Percentiles rank a stretch among this genome's conserved stretches.
Evolutionary conservation across 2,797 vertebrate species (phyloP).

Genomic region (Caiman crocodilus): DNA sequence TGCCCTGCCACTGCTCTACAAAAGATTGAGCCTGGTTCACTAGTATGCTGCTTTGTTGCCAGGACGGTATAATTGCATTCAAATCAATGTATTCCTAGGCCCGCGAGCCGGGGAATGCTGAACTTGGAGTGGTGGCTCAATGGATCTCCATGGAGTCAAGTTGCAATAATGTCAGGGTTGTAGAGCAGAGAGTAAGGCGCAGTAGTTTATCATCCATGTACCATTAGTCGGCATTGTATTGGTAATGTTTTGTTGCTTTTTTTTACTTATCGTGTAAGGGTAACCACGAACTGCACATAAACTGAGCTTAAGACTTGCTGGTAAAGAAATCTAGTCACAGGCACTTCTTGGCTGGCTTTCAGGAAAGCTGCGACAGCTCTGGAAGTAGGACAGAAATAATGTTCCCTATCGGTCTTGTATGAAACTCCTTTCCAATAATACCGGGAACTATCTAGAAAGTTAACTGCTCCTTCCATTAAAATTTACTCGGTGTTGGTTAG

Average conservation of each 20-base stretch:
- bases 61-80: rapidly evolving
- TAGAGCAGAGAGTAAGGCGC: rapidly evolving
- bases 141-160: background rate
- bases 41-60: background rate
- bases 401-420: background rate
- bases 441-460: background rate
- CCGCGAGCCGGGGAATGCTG: background rate
- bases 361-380: background rate
- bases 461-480: background rate
- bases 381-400: background rate
- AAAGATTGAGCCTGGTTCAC: background rate
- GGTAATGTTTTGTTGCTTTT: background rate
- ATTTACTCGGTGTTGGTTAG: background rate
- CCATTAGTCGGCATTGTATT: background rate
- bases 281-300: constrained; percentile 67
- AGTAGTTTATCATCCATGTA: background rate
- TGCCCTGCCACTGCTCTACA: rapidly evolving
- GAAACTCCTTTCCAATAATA: background rate
- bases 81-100: background rate
- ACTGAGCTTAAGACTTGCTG: constrained; percentile 40
- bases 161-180: background rate
- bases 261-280: constrained; percentile 60
- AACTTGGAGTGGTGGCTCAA: background rate
- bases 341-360: background rate
- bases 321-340: constrained; percentile 26